Evolutionary conservation across 2,888 invertebrate genomes (phyloP), one percentile per base, ranked within the genome.

Genomic region (Tetheella fluctuosa): DNA sequence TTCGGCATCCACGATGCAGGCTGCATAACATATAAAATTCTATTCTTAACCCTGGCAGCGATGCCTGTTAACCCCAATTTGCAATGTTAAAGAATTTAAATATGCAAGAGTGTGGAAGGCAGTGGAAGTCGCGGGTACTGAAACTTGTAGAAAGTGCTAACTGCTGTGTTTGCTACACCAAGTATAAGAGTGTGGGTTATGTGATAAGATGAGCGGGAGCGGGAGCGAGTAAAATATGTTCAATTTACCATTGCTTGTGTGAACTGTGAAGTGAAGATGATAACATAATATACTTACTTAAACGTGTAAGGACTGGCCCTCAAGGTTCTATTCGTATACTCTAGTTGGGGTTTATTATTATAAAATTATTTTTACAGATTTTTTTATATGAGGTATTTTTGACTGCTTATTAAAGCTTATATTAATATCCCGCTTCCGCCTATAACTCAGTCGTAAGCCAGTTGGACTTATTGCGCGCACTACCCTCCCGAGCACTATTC

Each of bases 41-140:
- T 68, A 65, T 72, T 65, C 62, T 64, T 57, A 67, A 59, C 62
- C 58, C 63, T 61, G 59, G 64, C 64, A 64, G 67, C 64, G 64
- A 65, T 59, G 67, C 48, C 48, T 69, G 74, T 76, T 76, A 76
- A 74, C 76, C 70, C 69, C 77, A 79, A 81, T 79, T 76, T 79
- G 71, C 64, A 64, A 68, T 76, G 80, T 78, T 77, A 74, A 76
- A 71, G 76, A 79, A 80, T 82, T 84, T 80, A 85, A 84, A 84
- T 83, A 85, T 85, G 79, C 82, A 79, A 77, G 74, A 76, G 78
- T 77, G 76, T 76, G 70, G 74, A 76, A 71, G 71, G 62, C 62
- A 65, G 68, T 63, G 74, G 70, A 71, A 69, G 68, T 63, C 17
- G 56, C 48, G 61, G 61, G 56, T 60, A 55, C 54, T 52, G n/a